A percentile compares a stretch with the other conserved stretches of the same genome.
Conservation (phyloP, 2,113 vertebrate genomes). For the Gymnocephalus cernua region DNA sequence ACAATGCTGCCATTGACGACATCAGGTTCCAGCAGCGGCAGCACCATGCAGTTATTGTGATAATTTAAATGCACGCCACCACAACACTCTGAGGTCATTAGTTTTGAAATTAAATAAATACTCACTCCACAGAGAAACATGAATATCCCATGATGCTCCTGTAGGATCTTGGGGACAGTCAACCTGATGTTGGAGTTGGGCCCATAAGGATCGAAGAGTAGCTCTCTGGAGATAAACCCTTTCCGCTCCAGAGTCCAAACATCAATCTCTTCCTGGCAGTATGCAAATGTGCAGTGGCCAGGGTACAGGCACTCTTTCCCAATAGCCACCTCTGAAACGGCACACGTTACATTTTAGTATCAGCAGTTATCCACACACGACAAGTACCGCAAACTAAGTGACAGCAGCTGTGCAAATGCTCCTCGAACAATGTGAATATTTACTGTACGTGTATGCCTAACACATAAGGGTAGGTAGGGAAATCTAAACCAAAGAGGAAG, state of each 20-base stretch:
- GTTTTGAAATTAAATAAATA: neutral
- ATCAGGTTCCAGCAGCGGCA: neutral
- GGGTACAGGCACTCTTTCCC: constrained; percentile 94
- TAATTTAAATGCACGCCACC: neutral
- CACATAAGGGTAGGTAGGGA: neutral
- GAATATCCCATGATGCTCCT: constrained; percentile 96
- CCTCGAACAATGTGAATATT: neutral
- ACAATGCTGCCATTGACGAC: neutral
- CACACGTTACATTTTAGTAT: constrained; percentile 6
- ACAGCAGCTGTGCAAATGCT: neutral
- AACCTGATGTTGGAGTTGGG: constrained; percentile 87
- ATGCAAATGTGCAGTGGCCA: constrained; percentile 96
- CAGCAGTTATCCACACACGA: neutral
- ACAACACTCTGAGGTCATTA: neutral
- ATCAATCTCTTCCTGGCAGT: constrained; percentile 98
- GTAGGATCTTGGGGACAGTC: constrained; percentile 91
- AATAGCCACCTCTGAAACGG: constrained; percentile 89
- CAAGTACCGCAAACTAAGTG: neutral
- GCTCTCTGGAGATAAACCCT: constrained; percentile 93
- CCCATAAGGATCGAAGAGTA: constrained; percentile 90
- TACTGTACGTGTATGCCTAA: neutral
- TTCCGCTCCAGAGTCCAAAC: constrained; percentile 97
- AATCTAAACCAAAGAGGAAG: neutral
- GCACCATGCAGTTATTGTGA: neutral
- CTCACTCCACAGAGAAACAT: constrained; percentile 97